phyloP scores from a whole-genome alignment of 2,888 invertebrate genomes.

The Neoitamus cyanurus region DNA sequence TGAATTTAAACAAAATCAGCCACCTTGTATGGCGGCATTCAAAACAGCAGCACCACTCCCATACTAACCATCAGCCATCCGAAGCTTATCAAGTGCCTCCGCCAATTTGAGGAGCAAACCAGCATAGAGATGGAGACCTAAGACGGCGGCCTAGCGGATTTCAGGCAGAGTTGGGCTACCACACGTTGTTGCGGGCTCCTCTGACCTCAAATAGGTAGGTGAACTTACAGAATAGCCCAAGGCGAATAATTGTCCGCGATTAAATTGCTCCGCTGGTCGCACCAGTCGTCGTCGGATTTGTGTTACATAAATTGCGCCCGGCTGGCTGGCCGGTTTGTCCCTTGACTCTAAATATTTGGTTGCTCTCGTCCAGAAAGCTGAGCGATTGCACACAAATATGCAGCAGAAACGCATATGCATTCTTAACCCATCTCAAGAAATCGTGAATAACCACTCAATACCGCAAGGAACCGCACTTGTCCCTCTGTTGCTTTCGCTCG shows the following conservation, averaged over 20 bases:
- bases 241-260: slow-evolving; percentile 29
- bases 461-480: neutral
- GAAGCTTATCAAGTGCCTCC: slow-evolving; percentile 13
- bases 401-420: neutral
- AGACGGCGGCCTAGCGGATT: neutral
- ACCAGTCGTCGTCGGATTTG: neutral
- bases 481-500: neutral
- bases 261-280: neutral
- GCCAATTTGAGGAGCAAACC: neutral
- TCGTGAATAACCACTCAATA: neutral
- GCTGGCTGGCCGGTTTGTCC: neutral
- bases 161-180: neutral
- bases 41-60: neutral
- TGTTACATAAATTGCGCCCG: slow-evolving; percentile 30
- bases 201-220: slow-evolving; percentile 24
- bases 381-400: neutral
- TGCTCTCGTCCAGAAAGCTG: neutral
- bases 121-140: neutral
- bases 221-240: slow-evolving; percentile 10
- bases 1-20: neutral
- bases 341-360: slow-evolving; percentile 4
- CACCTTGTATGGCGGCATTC: neutral
- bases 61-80: neutral
- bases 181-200: neutral
- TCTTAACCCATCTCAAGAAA: slow-evolving; percentile 18